Conservation (phyloP, 2,113 vertebrate genomes). For the Aviceda subcristata region DNA sequence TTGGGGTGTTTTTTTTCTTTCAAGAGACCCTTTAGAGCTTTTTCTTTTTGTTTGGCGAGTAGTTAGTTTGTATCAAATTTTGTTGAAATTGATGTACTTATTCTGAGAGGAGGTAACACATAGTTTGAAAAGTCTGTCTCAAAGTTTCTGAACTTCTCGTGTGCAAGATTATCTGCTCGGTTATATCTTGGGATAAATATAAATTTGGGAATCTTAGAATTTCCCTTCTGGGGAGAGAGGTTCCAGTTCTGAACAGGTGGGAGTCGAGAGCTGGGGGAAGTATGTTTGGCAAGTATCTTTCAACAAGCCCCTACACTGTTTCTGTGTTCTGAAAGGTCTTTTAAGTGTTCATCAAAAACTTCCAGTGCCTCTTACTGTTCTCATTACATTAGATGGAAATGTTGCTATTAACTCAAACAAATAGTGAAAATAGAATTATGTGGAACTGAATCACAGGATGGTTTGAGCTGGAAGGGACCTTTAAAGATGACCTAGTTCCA, state of each 20-base stretch:
- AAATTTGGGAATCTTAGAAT: neutral
- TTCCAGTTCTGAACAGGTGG: neutral
- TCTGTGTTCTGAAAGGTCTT: neutral
- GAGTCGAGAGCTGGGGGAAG: neutral
- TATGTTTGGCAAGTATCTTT: neutral
- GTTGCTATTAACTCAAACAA: neutral
- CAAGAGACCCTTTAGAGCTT: neutral
- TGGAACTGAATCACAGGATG: neutral
- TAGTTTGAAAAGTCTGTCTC: neutral
- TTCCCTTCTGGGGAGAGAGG: neutral
- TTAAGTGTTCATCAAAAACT: neutral
- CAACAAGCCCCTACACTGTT: neutral
- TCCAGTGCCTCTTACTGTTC: neutral
- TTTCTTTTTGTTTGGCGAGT: neutral
- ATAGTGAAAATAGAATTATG: neutral
- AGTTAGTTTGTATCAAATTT: neutral
- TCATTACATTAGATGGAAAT: neutral
- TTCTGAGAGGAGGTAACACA: neutral
- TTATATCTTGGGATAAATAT: neutral
- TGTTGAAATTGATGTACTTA: neutral
- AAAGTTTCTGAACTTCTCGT: neutral
- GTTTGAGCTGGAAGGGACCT: neutral
- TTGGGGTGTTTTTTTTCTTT: neutral
- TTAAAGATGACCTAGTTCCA: neutral
- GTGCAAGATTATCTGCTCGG: neutral